Evolutionary conservation across 35 echinoderm and acorn worm species (phyloP), one percentile per base, ranked within the genome.

Genomic region (Apostichopus japonicus): DNA sequence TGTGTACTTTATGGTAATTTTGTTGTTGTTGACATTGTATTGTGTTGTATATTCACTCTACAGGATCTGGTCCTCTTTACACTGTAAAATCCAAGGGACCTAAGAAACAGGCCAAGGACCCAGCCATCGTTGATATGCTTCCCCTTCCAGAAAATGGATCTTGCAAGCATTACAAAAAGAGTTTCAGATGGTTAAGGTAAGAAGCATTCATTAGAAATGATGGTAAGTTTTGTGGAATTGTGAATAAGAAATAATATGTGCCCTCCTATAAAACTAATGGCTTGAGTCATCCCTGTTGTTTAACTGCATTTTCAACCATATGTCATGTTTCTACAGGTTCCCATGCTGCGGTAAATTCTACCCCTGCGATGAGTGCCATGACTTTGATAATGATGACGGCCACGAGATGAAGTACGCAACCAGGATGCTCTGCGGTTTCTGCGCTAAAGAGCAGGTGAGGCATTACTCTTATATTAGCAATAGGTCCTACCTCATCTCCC

Each of bases 391-490:
- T 59, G 92, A 95, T 25, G 19, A 81, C 14, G 97, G 93, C 83
- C 97, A 99, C 76, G 95, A 96, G 90, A 95, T 99, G 91, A 96
- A 93, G 80, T 96, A 78, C 54, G 97, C 97, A 44, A 96, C 91
- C 27, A 88, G 97, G 57, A 99, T 99, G 95, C 91, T 99, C 22
- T 99, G 97, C 96, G 97, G 97, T 56, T 96, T 95, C 90, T 99
- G 97, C 67, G 92, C 83, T n/a, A 94, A 95, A 81, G 95, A 99
- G 51, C 97, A 99, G 97, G 97, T 99, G 72, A 91, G 75, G 63
- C 65, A 44, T 44, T 81, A 5, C 33, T n/a, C 1, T 73, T 87
- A 0, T 73, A 73, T 5, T 6, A 67, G 27, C 1, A 33, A 33
- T 33, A 33, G 27, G 27, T 33, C 27, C 27, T 33, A 33, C 27